Evolutionary conservation across 1,140 invertebrate species (phyloP), one percentile per base, ranked within the genome.

Genomic region (Bursaphelenchus mucronatus): DNA sequence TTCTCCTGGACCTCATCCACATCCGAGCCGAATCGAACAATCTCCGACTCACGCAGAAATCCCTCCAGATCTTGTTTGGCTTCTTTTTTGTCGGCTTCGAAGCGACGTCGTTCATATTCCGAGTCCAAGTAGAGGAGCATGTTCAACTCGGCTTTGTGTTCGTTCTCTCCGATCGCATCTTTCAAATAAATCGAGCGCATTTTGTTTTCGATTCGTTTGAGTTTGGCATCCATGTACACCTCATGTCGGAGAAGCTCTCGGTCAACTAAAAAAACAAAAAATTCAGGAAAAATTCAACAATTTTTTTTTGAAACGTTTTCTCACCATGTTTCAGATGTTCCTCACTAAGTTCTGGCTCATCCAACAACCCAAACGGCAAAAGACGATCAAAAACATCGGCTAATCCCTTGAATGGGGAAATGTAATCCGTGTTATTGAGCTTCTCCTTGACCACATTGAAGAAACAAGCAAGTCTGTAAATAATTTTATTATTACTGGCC

Each of bases 81-180:
- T 17, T 59, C 57, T 17, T 44, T 11, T 50, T 59, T 39, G 41
- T 59, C 57, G 57, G 13, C 45, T 45, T 45, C 41, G 10, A 59
- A 39, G 41, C 30, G 57, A 4, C 57, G 57, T 59, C 30, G 11
- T 50, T 59, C 57, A 7, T 59, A 59, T 39, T 59, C 57, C 40
- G 19, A 2, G 41, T 59, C 57, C 40, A 59, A 50, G 41, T 59
- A 59, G 40, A 41, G 41, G 15, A 59, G 57, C 44, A 59, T 45
- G 57, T 59, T 59, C 44, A 59, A 9, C 40, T 59, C 57, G 40
- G 41, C 13, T 17, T 59, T 44, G 57, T 59, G 40, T 50, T 59
- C 57, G 11, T 44, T 39, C 57, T 59, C 40, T 17, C 57, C 57
- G 10, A 59, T 43, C 13, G 57, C 57, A 30, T 59, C 57, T 3